Conservation (phyloP, 1,140 invertebrate species). For the Zaprionus inermis region DNA sequence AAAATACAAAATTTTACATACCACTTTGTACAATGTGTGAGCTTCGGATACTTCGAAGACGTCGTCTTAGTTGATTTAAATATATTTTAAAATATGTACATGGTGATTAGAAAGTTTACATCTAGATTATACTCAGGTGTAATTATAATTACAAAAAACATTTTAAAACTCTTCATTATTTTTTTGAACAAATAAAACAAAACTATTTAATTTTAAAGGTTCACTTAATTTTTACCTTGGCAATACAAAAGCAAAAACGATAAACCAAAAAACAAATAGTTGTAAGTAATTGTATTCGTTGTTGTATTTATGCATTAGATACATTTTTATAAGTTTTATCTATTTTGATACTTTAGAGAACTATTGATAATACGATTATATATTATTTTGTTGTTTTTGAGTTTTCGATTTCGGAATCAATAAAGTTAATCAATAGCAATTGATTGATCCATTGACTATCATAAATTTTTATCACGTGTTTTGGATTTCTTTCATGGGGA, state of each 20-base stretch:
- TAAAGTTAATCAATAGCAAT: slow-evolving; percentile 5
- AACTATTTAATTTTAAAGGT: slow-evolving; percentile 44
- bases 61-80: slow-evolving; percentile 45
- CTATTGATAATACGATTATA: neutral
- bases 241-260: neutral
- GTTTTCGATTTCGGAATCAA: slow-evolving; percentile 1
- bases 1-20: slow-evolving; percentile 46
- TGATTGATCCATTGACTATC: slow-evolving; percentile 6
- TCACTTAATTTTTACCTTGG: slow-evolving; percentile 14
- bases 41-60: slow-evolving; percentile 36
- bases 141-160: slow-evolving; percentile 39
- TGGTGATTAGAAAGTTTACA: slow-evolving; percentile 53
- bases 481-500: neutral
- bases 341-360: neutral
- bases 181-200: slow-evolving; percentile 43
- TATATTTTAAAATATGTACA: slow-evolving; percentile 43
- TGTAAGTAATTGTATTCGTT: slow-evolving; percentile 2
- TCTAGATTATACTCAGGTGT: slow-evolving; percentile 43
- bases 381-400: neutral
- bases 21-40: slow-evolving; percentile 35
- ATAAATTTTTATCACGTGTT: neutral
- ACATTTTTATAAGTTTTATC: neutral
- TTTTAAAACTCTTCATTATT: slow-evolving; percentile 33
- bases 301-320: slow-evolving; percentile 2
- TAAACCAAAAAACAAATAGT: neutral